Evolutionary conservation across 2,888 invertebrate genomes (phyloP).

Genomic region (Trachelus troglodyta): DNA sequence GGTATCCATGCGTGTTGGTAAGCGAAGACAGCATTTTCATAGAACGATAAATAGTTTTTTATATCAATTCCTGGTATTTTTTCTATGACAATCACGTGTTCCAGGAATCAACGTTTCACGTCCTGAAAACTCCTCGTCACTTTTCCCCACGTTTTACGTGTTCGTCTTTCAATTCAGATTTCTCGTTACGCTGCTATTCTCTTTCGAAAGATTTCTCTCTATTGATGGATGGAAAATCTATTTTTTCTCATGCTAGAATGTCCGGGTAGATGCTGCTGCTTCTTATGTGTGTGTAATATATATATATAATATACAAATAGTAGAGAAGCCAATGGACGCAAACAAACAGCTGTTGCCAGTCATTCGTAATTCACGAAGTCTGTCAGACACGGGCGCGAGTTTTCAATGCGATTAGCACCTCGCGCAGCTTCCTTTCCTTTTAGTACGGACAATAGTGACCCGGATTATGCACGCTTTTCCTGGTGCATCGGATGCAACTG

Average conservation of each 20-base stretch:
- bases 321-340: background rate
- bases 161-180: background rate
- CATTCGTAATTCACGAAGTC: constrained; percentile 5
- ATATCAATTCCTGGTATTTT: background rate
- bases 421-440: constrained; percentile 30
- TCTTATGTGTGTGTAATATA: background rate
- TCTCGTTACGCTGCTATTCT: background rate
- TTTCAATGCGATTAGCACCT: constrained; percentile 52
- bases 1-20: too few species aligned
- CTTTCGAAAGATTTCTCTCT: background rate
- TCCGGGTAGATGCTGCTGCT: background rate
- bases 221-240: background rate
- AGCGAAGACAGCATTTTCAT: too few species aligned
- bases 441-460: constrained; percentile 42
- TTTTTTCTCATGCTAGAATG: background rate
- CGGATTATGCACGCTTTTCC: constrained; percentile 46
- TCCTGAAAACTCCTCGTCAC: background rate
- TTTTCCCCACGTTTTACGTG: background rate
- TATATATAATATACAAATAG: background rate
- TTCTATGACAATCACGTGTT: background rate
- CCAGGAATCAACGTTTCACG: background rate
- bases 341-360: background rate
- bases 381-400: constrained; percentile 46
- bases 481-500: constrained; percentile 35
- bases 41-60: too few species aligned